phyloP scores from a whole-genome alignment of 2,888 invertebrate genomes.

The Eristalis tenax region DNA sequence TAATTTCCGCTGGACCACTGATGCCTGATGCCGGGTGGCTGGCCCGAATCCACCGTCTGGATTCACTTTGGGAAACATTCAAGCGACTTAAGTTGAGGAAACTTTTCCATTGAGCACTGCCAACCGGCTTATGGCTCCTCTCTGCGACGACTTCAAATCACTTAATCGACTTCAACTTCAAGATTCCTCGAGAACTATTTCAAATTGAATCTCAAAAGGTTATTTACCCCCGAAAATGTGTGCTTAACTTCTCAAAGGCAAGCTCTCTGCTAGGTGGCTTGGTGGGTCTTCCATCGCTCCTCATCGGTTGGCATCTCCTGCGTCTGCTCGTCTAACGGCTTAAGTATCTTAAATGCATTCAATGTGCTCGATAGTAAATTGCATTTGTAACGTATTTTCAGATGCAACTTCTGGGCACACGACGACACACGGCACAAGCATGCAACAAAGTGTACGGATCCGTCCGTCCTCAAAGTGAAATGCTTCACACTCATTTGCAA shows the following conservation, averaged over 20 bases:
- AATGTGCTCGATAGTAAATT: constrained; percentile 62
- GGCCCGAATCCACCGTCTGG: background rate
- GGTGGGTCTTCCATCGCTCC: background rate
- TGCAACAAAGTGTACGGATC: background rate
- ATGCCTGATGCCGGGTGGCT: background rate
- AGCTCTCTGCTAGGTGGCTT: background rate
- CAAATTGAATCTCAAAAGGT: constrained; percentile 60
- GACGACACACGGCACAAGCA: constrained; percentile 25
- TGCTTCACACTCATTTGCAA: constrained; percentile 49
- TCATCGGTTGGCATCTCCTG: background rate
- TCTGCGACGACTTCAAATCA: constrained; percentile 17
- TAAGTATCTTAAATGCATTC: constrained; percentile 55
- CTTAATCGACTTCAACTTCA: constrained; percentile 52
- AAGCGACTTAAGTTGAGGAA: background rate
- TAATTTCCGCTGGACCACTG: constrained; percentile 45
- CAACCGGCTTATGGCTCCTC: background rate
- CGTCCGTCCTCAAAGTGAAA: constrained; percentile 27
- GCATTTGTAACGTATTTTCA: constrained; percentile 67
- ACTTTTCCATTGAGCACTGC: constrained; percentile 7
- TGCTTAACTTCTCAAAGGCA: constrained; percentile 10
- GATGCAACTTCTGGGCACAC: constrained; percentile 11
- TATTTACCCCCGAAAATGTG: constrained; percentile 48
- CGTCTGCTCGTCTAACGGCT: constrained; percentile 8
- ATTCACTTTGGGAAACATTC: background rate
- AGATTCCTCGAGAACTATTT: constrained; percentile 35